Evolutionary conservation across 2,113 vertebrate genomes (phyloP), one percentile per base, ranked within the genome.

Genomic region (Callaeas wilsoni): DNA sequence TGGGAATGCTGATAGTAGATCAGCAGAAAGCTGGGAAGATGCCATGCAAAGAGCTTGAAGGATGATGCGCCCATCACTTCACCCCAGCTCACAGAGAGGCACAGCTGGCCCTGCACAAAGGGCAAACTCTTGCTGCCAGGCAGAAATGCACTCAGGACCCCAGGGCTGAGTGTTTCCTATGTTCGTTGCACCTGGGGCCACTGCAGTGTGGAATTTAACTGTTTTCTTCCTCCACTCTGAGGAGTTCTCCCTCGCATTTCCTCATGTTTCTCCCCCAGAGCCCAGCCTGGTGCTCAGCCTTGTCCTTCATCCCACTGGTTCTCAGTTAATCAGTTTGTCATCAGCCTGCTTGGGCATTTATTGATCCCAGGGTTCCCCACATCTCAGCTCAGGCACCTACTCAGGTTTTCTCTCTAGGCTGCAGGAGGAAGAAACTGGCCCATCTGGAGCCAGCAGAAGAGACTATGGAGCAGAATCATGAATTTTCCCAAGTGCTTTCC

Each of bases 391-490:
- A 73, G 53, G 26, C 44, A 89, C 39, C 16, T 84, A 8, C 81
- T 91, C 3, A 2, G 27, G 9, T 87, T 93, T 92, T 55, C 25
- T 64, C 27, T 73, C 27, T 1, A 46, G 37, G 35, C 22, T 81
- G 23, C 46, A 74, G 33, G 33, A 81, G 42, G 57, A 63, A 84
- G 81, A 75, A 71, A 53, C n/a, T 52, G 21, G 16, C 17, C 52
- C 25, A 49, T 47, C 17, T 73, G 44, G 53, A 80, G 39, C 17
- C 49, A 64, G 16, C 14, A 78, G 77, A 42, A 77, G 73, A 69
- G 33, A n/a, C 30, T 20, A 4, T 0, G 0, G 9, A 33, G 41
- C 16, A 69, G 7, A 85, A 42, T 57, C 4, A 35, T 15, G 16
- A 74, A 14, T 16, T 56, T 69, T 81, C 18, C 30, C 37, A 65